Percentiles rank a stretch among this genome's conserved stretches.
Evolutionary conservation across 2,888 invertebrate species (phyloP).

Genomic region (Drosophila hamatofila): DNA sequence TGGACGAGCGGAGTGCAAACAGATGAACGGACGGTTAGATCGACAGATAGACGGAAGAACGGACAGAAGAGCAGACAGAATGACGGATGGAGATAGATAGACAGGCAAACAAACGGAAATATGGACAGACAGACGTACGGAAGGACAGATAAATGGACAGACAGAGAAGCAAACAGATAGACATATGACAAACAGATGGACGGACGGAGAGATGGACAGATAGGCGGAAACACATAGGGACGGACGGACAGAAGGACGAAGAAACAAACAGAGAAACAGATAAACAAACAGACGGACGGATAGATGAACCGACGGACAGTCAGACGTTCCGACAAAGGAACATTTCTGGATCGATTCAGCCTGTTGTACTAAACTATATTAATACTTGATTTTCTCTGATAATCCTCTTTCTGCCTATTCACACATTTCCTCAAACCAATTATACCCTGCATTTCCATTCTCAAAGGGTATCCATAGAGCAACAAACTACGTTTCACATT

Average conservation of each 20-base stretch:
- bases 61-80: neutral
- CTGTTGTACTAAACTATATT: neutral
- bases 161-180: neutral
- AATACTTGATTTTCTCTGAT: neutral
- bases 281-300: neutral
- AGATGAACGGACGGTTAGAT: neutral
- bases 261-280: neutral
- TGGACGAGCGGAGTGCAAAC: neutral
- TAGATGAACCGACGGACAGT: too few species aligned
- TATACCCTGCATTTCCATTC: neutral
- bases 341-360: too few species aligned
- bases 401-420: neutral
- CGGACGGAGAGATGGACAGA: too few species aligned
- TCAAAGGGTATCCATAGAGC: constrained; percentile 5
- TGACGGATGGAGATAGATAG: neutral
- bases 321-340: too few species aligned
- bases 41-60: neutral
- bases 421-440: neutral
- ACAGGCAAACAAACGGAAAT: neutral
- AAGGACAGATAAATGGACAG: too few species aligned
- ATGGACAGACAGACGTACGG: too few species aligned
- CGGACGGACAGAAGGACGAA: neutral
- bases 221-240: too few species aligned
- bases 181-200: too few species aligned
- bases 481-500: constrained; percentile 36